Evolutionary conservation across 1,140 invertebrate genomes (phyloP), one percentile per base, ranked within the genome.

Genomic region (Drosophila ercepeae): DNA sequence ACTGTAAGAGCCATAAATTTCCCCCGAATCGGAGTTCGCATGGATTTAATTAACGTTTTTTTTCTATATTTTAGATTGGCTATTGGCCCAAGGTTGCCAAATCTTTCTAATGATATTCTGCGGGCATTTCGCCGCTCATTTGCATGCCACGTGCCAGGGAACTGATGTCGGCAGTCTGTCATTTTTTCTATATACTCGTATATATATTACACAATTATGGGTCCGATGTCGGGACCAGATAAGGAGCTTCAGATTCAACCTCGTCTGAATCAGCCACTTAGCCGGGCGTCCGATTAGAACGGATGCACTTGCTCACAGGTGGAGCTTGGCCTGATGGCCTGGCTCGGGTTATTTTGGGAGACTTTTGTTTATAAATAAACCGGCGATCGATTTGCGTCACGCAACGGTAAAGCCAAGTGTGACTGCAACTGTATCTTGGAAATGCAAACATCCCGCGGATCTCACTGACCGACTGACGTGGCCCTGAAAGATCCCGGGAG

Each of bases 41-140:
- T 84, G 71, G 75, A 52, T 86, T 75, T 79, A 83, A 83, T 83
- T 86, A 83, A 61, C n/a, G n/a, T n/a, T n/a, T n/a, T n/a, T n/a
- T n/a, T n/a, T n/a, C 45, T 46, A 41, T 18, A 32, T 54, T 42
- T 52, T 52, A 9, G 13, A 16, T 50, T 29, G 18, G 16, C n/a
- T 41, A 55, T 45, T 34, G 46, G 34, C 7, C 55, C 41, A 52
- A 70, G 69, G 42, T 50, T 72, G 55, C 25, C 78, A 59, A 78
- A 83, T 73, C 45, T 69, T 57, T 49, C 75, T 84, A 83, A 86
- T 79, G 81, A 69, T 79, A 86, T 84, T 74, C 78, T 42, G 44
- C 21, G 39, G 41, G 68, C 58, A 74, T 63, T 71, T 78, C 54
- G 41, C 41, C 14, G 60, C 39, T 84, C 58, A 84, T 79, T 84